Evolutionary conservation across 2,113 vertebrate genomes (phyloP).

Genomic region (Leucopsar rothschildi): DNA sequence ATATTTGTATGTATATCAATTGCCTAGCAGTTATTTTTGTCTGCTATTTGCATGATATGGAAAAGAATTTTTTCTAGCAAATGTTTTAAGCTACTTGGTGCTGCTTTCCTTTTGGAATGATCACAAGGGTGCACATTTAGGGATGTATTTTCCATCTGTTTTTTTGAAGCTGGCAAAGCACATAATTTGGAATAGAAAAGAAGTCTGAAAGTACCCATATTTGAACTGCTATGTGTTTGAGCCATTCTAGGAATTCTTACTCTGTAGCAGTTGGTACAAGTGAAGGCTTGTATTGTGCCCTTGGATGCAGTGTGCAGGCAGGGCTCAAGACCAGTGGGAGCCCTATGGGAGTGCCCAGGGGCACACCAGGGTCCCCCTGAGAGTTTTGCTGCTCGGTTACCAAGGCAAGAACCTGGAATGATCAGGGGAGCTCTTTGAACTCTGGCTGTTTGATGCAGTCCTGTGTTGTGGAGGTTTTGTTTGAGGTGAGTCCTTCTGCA

Average conservation of each 20-base stretch:
- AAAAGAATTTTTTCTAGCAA: conserved; percentile 56
- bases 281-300: conserved; percentile 14
- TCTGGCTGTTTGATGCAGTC: rapidly evolving
- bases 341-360: background rate
- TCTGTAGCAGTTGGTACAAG: background rate
- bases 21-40: conserved; percentile 69
- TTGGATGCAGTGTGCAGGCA: background rate
- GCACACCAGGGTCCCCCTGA: background rate
- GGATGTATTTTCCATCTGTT: conserved; percentile 41
- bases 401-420: background rate
- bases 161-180: conserved; percentile 65
- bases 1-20: conserved; percentile 71
- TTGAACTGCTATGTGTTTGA: conserved; percentile 36
- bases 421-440: background rate
- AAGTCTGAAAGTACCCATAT: conserved; percentile 45
- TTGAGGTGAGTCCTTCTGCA: background rate
- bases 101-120: conserved; percentile 61
- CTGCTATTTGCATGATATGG: conserved; percentile 69
- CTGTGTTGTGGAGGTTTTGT: background rate
- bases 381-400: background rate
- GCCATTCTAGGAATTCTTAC: conserved; percentile 33
- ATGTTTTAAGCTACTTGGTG: conserved; percentile 63
- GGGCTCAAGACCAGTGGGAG: background rate
- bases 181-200: conserved; percentile 55
- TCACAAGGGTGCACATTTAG: conserved; percentile 66